Evolutionary conservation across 2,113 vertebrate genomes (phyloP), one percentile per base, ranked within the genome.

Genomic region (Coreoperca whiteheadi): DNA sequence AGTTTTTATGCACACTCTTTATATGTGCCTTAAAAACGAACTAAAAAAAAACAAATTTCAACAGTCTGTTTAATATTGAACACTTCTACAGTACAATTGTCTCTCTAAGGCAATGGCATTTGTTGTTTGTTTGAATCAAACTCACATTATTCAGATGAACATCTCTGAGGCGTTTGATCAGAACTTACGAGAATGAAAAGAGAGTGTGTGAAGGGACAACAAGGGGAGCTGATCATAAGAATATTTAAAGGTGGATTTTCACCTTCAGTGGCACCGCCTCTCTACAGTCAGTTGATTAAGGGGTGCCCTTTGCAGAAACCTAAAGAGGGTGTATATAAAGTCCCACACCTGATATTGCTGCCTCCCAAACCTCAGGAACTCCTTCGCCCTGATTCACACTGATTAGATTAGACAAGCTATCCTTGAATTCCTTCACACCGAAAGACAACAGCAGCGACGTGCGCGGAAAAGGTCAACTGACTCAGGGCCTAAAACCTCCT

Each of bases 401-500:
- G 87, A 92, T 92, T 89, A 89, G 85, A 91, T 85, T 87, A 87
- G 84, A 84, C 69, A 60, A 79, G 74, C 76, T 77, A 73, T 82
- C 80, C 84, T 80, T 50, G 74, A 89, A 92, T 91, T 89, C 88
- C 80, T 77, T 72, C 83, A 79, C 65, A 85, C 77, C 75, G 50
- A 82, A 87, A 89, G 87, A 88, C 87, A 89, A 86, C 88, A 89
- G 82, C 77, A 80, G 51, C 12, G 3, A 69, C 34, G 50, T 54
- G 54, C 37, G 16, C 64, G 53, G 86, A 80, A 91, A 92, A 93
- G 89, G 92, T 92, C 90, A 91, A 82, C 90, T 84, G 81, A 87
- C 89, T 69, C 50, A 41, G 28, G 66, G 73, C 78, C 66, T 61
- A 53, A 89, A 83, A 84, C 72, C 89, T 70, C 50, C 75, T 71